Evolutionary conservation across 2,888 invertebrate species (phyloP).

Genomic region (Argynnis bischoffii): DNA sequence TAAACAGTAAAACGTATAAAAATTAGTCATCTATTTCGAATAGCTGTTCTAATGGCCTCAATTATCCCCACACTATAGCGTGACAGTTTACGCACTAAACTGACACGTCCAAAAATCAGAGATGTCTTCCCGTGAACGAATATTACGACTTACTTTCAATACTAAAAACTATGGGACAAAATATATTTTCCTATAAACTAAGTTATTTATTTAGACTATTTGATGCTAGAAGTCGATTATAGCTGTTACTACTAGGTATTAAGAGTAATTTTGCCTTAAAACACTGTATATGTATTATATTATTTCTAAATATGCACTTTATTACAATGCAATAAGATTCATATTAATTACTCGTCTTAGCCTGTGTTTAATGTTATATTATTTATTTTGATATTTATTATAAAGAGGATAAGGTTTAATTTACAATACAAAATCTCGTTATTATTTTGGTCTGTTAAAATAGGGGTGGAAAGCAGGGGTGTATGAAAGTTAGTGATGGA

Average conservation of each 20-base stretch:
- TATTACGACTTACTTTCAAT: conserved; percentile 7
- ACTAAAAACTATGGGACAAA: neutral
- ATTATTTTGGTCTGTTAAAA: conserved; percentile 27
- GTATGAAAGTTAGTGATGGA: conserved; percentile 62
- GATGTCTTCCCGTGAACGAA: conserved; percentile 53
- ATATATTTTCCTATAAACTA: conserved; percentile 2
- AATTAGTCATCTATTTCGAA: neutral
- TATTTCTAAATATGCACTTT: conserved; percentile 22
- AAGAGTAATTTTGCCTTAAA: conserved; percentile 10
- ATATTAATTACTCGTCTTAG: conserved; percentile 34
- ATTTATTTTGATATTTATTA: conserved; percentile 37
- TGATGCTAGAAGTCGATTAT: conserved; percentile 1
- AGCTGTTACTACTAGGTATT: neutral
- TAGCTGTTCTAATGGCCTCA: conserved; percentile 49
- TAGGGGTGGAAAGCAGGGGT: conserved; percentile 44
- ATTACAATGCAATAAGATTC: conserved; percentile 36
- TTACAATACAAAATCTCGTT: conserved; percentile 37
- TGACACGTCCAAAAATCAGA: conserved; percentile 76
- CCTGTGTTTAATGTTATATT: conserved; percentile 27
- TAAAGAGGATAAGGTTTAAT: conserved; percentile 41
- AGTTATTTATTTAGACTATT: neutral
- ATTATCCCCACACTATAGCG: conserved; percentile 56
- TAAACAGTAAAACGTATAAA: neutral
- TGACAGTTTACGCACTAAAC: conserved; percentile 67
- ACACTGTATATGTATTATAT: conserved; percentile 38